Base-by-base conservation (phyloP, 1,140 invertebrate species). In the Littorina saxatilis region DNA sequence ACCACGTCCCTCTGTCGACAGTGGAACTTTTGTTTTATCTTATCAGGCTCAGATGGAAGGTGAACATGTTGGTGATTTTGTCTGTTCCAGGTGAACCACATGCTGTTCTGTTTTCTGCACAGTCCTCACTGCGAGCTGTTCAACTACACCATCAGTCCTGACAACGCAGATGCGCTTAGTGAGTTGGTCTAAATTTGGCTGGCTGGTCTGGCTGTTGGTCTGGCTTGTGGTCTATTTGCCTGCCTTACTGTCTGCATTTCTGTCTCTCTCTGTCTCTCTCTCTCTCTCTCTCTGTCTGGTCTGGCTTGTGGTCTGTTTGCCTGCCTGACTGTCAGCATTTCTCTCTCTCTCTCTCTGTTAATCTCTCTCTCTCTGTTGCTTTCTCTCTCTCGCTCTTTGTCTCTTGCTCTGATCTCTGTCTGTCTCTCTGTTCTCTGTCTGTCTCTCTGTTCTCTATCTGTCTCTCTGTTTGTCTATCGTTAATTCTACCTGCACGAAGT, bases 91-190 rank as follows among this genome's bases (percentile, higher is more conserved):
- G 92, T 95, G 5, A 93, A 96, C 88, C 95, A 97, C 87, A 93
- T 98, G 86, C 90, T 98, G 4, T 93, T 95, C 86, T 98, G 97
- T 89, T 98, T 96, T 90, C 88, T 98, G 68, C 90, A 94, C 29
- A 95, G 94, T 79, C 93, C 95, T 0, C 94, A 95, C 72, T 98
- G 97, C 90, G 92, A 93, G 1, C 85, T 96, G 5, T 95, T 97
- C 68, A 91, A 91, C 82, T 70, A 77, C 20, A 83, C 50, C 55
- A 52, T 86, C 15, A 35, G n/a, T n/a, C 50, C 79, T 27, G 68
- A 79, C 39, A 39, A 82, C 73, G 80, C 78, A 0, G 76, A 85
- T 2, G 50, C 75, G 3, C 63, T 89, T 29, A 77, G 87, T 88
- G 85, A 85, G 80, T 88, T 35, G 11, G 3, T 73, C n/a, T 47